These are phyloP conservation scores for Meteorus sp. DNA, from an alignment of 1,140 invertebrate genomes.

Conservation along the genomic window DNA sequence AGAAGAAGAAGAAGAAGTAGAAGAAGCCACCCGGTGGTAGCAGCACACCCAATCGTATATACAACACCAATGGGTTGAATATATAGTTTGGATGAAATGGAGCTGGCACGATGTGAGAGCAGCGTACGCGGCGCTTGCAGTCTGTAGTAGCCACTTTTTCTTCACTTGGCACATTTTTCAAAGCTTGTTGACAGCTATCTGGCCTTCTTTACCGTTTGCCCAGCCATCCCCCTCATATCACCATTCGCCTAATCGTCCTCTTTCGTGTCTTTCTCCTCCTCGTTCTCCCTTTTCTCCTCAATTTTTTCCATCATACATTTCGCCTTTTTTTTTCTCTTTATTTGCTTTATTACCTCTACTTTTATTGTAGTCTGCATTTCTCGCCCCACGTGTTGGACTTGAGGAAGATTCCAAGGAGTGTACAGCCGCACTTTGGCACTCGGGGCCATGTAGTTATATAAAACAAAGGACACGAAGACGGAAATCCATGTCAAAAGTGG, in stretches of 20 bases:
- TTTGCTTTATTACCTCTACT: not conserved
- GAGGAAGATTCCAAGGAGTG: too few species aligned
- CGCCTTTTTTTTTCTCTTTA: not conserved
- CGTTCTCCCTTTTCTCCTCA: slow-evolving; percentile 23
- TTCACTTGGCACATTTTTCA: slow-evolving; percentile 52
- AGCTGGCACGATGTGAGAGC: slow-evolving; percentile 10
- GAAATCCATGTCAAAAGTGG: too few species aligned
- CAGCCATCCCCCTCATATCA: slow-evolving; percentile 1
- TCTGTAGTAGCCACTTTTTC: slow-evolving; percentile 46
- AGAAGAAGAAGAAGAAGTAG: slow-evolving; percentile 10
- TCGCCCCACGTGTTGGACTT: slow-evolving; percentile 19
- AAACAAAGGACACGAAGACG: too few species aligned
- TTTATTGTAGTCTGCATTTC: slow-evolving; percentile 16
- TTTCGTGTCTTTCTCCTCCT: slow-evolving; percentile 11
- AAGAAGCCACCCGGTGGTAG: not conserved
- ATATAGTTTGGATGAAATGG: slow-evolving; percentile 4
- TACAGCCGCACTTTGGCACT: too few species aligned
- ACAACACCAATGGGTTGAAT: not conserved
- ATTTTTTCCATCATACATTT: not conserved
- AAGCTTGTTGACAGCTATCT: slow-evolving; percentile 49
- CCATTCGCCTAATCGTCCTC: slow-evolving; percentile 26
- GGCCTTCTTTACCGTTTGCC: slow-evolving; percentile 33
- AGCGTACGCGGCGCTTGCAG: slow-evolving; percentile 40
- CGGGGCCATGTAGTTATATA: too few species aligned
- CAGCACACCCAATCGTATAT: not conserved